A percentile compares a stretch with the other conserved stretches of the same genome.
Conservation (phyloP, 1,140 invertebrate species). For the Teleopsis dalmanni region DNA sequence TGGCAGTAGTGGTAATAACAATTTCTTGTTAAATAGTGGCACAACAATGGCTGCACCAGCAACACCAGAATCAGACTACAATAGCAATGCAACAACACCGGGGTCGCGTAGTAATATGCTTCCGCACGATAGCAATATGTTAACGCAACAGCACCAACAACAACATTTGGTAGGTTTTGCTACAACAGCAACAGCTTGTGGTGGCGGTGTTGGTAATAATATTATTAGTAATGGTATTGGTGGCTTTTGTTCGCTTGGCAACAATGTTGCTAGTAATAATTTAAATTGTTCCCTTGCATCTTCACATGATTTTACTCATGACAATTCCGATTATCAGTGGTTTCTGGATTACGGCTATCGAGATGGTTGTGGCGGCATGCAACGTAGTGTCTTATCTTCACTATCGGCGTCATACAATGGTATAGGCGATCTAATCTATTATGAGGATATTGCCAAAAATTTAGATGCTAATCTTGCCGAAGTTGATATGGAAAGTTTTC, state of each 20-base stretch:
- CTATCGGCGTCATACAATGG: constrained; percentile 70
- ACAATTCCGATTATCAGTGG: constrained; percentile 84
- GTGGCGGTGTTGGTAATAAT: constrained; percentile 8
- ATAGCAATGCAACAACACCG: constrained; percentile 49
- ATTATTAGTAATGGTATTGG: constrained; percentile 14
- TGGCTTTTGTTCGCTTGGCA: constrained; percentile 12
- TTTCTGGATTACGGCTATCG: constrained; percentile 79
- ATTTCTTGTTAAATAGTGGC: constrained; percentile 8
- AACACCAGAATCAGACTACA: constrained; percentile 55
- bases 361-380: constrained; percentile 67
- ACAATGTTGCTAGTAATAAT: constrained; percentile 21
- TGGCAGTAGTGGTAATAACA: constrained; percentile 3
- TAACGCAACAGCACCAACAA: constrained; percentile 18
- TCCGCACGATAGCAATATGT: constrained; percentile 9
- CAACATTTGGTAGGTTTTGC: constrained; percentile 36
- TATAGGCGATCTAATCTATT: constrained; percentile 62
- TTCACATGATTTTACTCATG: constrained; percentile 68
- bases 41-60: constrained; percentile 16
- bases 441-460: constrained; percentile 78
- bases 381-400: constrained; percentile 72
- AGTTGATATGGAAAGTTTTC: constrained; percentile 90
- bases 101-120: constrained; percentile 19
- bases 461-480: constrained; percentile 87
- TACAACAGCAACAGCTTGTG: constrained; percentile 16
- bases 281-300: constrained; percentile 43